A percentile compares a stretch with the other conserved stretches of the same genome.
These are phyloP conservation scores for Acanthosepion esculentum DNA, from an alignment of 2,888 invertebrate genomes.

Conservation along the genomic window DNA sequence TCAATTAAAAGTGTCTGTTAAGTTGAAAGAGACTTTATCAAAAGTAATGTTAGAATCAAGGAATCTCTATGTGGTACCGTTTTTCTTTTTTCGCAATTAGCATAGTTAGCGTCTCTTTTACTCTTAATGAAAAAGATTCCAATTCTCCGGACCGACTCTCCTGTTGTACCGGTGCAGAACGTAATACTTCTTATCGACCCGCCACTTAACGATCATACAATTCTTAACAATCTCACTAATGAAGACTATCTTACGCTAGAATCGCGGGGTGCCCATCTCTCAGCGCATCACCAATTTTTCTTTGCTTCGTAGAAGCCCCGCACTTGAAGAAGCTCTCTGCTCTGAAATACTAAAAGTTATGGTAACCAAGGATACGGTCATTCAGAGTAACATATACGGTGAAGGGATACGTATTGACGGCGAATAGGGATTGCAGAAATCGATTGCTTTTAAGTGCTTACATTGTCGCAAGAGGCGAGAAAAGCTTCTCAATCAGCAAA, in stretches of 20 bases:
- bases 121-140: too few relatives aligned
- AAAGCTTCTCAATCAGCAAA: neutral
- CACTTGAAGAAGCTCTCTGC: neutral
- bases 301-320: neutral
- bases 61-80: too few relatives aligned
- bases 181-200: neutral
- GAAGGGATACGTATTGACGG: neutral
- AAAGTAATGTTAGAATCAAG: too few relatives aligned
- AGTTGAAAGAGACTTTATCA: too few relatives aligned
- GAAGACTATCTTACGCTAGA: neutral
- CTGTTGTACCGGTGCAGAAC: neutral
- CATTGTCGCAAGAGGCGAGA: neutral
- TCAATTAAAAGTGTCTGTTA: too few relatives aligned
- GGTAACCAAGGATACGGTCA: conserved; percentile 2
- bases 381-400: neutral
- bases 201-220: neutral
- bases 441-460: conserved; percentile 18
- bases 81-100: too few relatives aligned
- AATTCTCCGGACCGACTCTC: too few relatives aligned
- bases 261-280: neutral
- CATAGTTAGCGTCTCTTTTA: too few relatives aligned
- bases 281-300: neutral
- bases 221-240: neutral
- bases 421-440: neutral
- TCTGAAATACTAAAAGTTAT: neutral